These are phyloP conservation scores for Podarcis lilfordi DNA, from an alignment of 2,797 vertebrate species.

Conservation along the genomic window DNA sequence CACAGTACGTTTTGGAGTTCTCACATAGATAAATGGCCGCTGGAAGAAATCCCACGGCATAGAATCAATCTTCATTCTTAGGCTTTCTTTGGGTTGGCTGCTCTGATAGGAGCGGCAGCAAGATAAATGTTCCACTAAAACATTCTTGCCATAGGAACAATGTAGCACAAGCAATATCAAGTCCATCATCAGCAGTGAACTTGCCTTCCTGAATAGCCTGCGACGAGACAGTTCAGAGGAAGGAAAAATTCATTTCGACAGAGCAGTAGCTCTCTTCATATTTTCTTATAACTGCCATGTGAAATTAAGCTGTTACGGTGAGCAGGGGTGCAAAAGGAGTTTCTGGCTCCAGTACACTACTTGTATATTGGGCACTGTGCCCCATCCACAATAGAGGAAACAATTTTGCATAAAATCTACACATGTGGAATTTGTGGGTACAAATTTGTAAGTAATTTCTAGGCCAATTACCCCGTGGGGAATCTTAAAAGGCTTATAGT, in stretches of 20 bases:
- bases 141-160: constrained; percentile 19
- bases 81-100: constrained; percentile 54
- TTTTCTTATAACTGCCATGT: constrained; percentile 38
- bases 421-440: too few relatives aligned
- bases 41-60: constrained; percentile 38
- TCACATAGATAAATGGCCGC: constrained; percentile 39
- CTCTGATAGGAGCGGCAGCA: constrained; percentile 32
- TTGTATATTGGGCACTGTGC: neutral
- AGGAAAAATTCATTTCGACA: constrained; percentile 58
- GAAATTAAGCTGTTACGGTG: neutral
- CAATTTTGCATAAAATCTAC: neutral
- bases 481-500: too few relatives aligned
- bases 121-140: constrained; percentile 60
- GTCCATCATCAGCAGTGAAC: constrained; percentile 52
- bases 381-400: neutral
- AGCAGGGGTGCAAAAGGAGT: constrained; percentile 14
- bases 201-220: constrained; percentile 41
- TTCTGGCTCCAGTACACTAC: neutral
- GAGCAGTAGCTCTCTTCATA: constrained; percentile 57
- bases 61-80: constrained; percentile 47
- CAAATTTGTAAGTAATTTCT: too few relatives aligned
- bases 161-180: constrained; percentile 50
- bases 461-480: too few relatives aligned
- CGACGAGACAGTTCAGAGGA: constrained; percentile 51
- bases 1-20: constrained; percentile 37